A percentile compares a stretch with the other conserved stretches of the same genome.
Conservation (phyloP, 2,797 vertebrate genomes). For the Muscicapa striata region DNA sequence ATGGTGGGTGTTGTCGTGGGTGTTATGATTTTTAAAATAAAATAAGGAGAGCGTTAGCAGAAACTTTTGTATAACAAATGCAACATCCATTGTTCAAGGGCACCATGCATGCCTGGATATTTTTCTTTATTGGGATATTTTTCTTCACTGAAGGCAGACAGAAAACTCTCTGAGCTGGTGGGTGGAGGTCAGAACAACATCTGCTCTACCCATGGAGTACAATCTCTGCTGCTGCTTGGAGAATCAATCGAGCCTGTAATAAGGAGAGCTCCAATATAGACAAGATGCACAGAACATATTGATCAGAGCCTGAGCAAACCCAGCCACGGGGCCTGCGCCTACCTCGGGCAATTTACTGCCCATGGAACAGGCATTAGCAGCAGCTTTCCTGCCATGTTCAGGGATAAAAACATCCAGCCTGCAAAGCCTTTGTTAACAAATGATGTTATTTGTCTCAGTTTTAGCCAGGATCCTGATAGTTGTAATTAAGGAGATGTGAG, state of each 20-base stretch:
- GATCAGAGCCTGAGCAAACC: conserved; percentile 12
- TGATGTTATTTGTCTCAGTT: background rate
- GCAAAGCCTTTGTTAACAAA: background rate
- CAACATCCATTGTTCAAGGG: background rate
- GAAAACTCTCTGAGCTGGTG: background rate
- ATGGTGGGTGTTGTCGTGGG: background rate
- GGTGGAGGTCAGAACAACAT: conserved; percentile 63
- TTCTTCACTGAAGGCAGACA: background rate
- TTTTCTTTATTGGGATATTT: conserved; percentile 1
- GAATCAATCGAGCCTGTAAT: conserved; percentile 55
- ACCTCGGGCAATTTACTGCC: background rate
- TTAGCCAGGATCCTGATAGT: background rate
- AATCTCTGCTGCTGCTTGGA: conserved; percentile 8
- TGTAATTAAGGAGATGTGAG: background rate
- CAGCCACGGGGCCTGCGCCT: background rate
- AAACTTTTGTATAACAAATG: background rate
- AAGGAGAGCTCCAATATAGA: conserved; percentile 25
- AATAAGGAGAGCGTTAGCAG: background rate
- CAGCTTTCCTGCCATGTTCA: background rate
- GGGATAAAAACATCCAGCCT: background rate
- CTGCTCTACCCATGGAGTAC: conserved; percentile 18
- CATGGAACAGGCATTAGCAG: background rate
- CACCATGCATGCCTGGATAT: background rate
- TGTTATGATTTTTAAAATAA: background rate
- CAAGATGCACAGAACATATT: conserved; percentile 26